These are phyloP conservation scores for Gymnoscelis rufifasciata DNA, from an alignment of 2,888 invertebrate genomes.

Conservation along the genomic window DNA sequence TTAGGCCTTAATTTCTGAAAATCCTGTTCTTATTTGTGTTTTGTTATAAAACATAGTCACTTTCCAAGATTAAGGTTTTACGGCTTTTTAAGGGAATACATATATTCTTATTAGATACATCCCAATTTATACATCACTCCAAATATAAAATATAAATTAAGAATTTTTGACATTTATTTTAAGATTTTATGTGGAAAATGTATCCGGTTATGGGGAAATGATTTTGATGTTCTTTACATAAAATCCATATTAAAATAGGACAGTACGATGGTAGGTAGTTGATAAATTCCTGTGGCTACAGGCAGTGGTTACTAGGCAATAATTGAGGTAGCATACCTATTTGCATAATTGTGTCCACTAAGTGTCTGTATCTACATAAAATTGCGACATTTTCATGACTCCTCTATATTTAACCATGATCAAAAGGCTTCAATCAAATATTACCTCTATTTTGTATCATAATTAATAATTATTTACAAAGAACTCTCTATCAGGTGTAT, in stretches of 20 bases:
- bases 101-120: too few relatives aligned
- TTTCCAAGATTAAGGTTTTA: too few relatives aligned
- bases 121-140: too few relatives aligned
- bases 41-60: too few relatives aligned
- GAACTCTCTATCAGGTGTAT: slow-evolving; percentile 30
- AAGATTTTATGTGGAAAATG: too few relatives aligned
- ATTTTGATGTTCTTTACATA: too few relatives aligned
- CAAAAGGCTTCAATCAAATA: slow-evolving; percentile 47
- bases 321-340: slow-evolving; percentile 59
- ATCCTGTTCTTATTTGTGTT: too few relatives aligned
- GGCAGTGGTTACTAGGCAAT: slow-evolving; percentile 67
- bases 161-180: too few relatives aligned
- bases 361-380: slow-evolving; percentile 74
- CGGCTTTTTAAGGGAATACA: too few relatives aligned
- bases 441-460: slow-evolving; percentile 36
- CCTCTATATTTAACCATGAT: slow-evolving; percentile 60
- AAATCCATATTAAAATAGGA: not conserved
- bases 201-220: not conserved
- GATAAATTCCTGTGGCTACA: slow-evolving; percentile 65
- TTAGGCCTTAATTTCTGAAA: too few relatives aligned
- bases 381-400: slow-evolving; percentile 67
- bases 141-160: too few relatives aligned
- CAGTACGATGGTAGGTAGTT: slow-evolving; percentile 28
- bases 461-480: slow-evolving; percentile 44
- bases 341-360: slow-evolving; percentile 73